Conservation (phyloP, 2,797 vertebrate genomes). For the Natrix natrix region DNA sequence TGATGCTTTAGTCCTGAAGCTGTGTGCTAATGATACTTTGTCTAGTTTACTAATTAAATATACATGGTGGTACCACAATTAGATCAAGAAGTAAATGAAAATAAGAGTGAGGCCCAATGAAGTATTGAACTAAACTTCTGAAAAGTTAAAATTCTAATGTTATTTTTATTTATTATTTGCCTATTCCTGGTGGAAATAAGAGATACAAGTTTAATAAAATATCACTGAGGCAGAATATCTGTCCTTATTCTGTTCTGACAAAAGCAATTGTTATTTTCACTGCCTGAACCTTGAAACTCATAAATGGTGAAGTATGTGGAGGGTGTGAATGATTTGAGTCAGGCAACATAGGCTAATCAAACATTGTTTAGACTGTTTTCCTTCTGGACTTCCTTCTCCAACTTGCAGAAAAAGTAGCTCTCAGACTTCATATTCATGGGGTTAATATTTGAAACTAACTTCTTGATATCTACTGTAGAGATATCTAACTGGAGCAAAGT, state of each 20-base stretch:
- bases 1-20: constrained; percentile 24
- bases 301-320: constrained; percentile 16
- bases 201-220: not conserved
- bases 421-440: not conserved
- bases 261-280: constrained; percentile 21
- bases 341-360: constrained; percentile 9
- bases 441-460: not conserved
- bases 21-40: not conserved
- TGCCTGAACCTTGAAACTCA: not conserved
- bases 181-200: not conserved
- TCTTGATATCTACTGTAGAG: not conserved
- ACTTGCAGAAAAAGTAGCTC: not conserved
- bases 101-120: constrained; percentile 4
- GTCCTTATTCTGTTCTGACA: not conserved
- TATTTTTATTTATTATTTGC: not conserved
- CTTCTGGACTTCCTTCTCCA: not conserved
- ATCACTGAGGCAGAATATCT: not conserved
- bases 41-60: not conserved
- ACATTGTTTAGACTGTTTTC: not conserved
- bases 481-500: not conserved
- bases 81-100: constrained; percentile 27
- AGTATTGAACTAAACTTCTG: constrained; percentile 16
- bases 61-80: not conserved
- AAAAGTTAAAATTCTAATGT: not conserved
- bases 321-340: constrained; percentile 2